Percentiles rank a stretch among this genome's conserved stretches.
These are phyloP conservation scores for Geococcyx californianus DNA, from an alignment of 2,113 vertebrate genomes.

Conservation along the genomic window DNA sequence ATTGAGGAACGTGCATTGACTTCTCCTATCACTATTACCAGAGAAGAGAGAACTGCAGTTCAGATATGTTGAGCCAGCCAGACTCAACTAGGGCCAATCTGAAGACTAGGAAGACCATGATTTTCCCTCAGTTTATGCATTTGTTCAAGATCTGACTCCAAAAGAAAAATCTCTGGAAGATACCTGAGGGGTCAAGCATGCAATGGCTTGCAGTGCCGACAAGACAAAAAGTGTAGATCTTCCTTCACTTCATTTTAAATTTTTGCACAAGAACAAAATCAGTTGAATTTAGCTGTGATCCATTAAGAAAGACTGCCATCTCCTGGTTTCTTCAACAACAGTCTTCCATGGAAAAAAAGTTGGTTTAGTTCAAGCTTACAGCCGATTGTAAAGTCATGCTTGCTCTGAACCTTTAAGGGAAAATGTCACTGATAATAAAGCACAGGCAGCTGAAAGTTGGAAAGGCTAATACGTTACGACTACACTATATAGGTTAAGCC, in stretches of 20 bases:
- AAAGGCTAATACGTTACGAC: slow-evolving; percentile 46
- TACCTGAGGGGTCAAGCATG: neutral
- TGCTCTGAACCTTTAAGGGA: slow-evolving; percentile 56
- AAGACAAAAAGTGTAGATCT: neutral
- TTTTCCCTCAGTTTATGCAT: neutral
- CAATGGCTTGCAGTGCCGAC: neutral
- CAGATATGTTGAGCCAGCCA: neutral
- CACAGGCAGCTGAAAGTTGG: neutral
- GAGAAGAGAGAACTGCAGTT: neutral
- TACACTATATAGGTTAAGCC: slow-evolving; percentile 20
- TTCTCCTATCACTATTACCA: neutral
- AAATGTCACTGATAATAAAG: slow-evolving; percentile 68
- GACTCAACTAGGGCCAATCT: neutral
- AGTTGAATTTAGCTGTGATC: neutral
- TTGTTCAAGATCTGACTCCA: neutral
- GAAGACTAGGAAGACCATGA: neutral
- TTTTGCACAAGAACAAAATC: neutral
- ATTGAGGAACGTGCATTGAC: neutral
- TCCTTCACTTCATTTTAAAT: neutral
- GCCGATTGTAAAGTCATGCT: slow-evolving; percentile 38
- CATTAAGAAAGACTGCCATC: slow-evolving; percentile 76
- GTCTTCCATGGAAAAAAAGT: neutral
- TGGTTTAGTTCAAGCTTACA: slow-evolving; percentile 10
- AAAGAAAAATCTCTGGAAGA: neutral
- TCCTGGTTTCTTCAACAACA: slow-evolving; percentile 33